phyloP scores from a whole-genome alignment of 2,888 invertebrate genomes.

The Sphaeridia pumilis region DNA sequence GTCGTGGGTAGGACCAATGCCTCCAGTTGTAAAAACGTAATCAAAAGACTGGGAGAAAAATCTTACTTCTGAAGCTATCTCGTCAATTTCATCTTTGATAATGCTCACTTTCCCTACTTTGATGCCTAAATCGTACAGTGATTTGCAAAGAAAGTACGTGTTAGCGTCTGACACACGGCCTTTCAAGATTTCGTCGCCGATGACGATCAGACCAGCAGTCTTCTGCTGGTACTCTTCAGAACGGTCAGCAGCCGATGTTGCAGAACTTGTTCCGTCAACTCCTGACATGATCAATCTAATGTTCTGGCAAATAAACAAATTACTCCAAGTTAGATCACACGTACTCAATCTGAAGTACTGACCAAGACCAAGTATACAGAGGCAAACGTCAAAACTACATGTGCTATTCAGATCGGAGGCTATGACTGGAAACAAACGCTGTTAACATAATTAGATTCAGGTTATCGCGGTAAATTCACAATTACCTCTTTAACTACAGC shows the following conservation, averaged over 20 bases:
- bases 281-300: slow-evolving; percentile 2
- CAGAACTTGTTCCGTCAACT: not conserved
- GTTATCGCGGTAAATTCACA: too few species aligned
- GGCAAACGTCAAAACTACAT: too few species aligned
- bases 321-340: too few species aligned
- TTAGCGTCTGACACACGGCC: slow-evolving; percentile 59
- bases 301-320: too few species aligned
- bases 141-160: slow-evolving; percentile 50
- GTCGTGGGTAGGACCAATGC: slow-evolving; percentile 67
- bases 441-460: too few species aligned
- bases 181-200: slow-evolving; percentile 66
- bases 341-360: too few species aligned
- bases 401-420: too few species aligned
- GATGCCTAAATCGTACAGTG: slow-evolving; percentile 52
- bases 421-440: too few species aligned
- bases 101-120: slow-evolving; percentile 53
- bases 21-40: slow-evolving; percentile 62
- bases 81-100: slow-evolving; percentile 52
- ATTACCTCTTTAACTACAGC: too few species aligned
- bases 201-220: slow-evolving; percentile 44
- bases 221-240: slow-evolving; percentile 4
- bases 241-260: too few species aligned
- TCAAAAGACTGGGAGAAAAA: slow-evolving; percentile 49
- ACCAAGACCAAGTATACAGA: too few species aligned
- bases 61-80: slow-evolving; percentile 52